Base-by-base conservation (phyloP, 2,888 invertebrate species). In the Rhimphoctona megacephalus region DNA sequence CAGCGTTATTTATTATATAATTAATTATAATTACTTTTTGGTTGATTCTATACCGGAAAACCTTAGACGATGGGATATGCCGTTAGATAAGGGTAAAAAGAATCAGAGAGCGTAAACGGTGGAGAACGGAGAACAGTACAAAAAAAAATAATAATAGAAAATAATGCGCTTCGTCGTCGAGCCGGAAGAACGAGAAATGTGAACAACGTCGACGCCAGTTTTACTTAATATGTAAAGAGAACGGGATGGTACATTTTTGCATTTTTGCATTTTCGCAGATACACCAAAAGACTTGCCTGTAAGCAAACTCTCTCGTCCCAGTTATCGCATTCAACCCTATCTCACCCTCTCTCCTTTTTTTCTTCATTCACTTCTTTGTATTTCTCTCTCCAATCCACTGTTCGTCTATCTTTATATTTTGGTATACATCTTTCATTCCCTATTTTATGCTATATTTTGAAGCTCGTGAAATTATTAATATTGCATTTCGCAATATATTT, bases 171-270 rank as follows among this genome's bases (percentile, higher is more conserved):
- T 83, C 77, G 77, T 77, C 83, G 83, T 67, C 83, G 72, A 76
- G 72, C 76, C 80, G 83, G 83, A 86, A 83, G 66, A 83, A 77
- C 83, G 54, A 83, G 87, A 81, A 86, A 81, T 70, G 49, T 82
- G 82, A 85, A 76, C 77, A 83, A 83, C 86, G 86, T 69, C 81
- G 86, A 86, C 83, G 86, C 83, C 86, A 76, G 81, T 88, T 83
- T 85, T 86, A 87, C 90, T 92, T 92, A 90, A 90, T 91, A 91
- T 91, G 91, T 90, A 90, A 91, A 91, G 89, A 88, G 91, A 90
- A 88, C 89, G 89, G 84, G 85, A 88, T 74, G 46, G 54, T 57
- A 14, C 49, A 54, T 57, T 78, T 85, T 85, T 81, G 14, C 66
- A n/a, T 54, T n/a, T n/a, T n/a, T n/a, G 7, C 36, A 54, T n/a